These are phyloP conservation scores for Lathamus discolor DNA, from an alignment of 2,113 vertebrate genomes.

Conservation along the genomic window DNA sequence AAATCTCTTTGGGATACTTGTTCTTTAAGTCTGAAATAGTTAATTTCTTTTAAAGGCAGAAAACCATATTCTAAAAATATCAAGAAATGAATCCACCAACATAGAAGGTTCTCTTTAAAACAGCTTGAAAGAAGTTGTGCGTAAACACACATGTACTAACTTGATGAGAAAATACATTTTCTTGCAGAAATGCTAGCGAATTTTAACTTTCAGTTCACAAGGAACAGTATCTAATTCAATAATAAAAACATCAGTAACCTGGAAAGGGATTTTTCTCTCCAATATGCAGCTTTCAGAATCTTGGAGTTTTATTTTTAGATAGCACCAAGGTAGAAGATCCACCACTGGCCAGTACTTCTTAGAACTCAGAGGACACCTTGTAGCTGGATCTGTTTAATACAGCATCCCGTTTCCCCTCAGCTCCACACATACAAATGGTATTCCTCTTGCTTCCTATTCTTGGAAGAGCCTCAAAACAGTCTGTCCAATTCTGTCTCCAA, in stretches of 20 bases:
- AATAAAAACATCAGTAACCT: background rate
- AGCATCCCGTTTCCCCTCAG: background rate
- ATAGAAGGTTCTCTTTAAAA: background rate
- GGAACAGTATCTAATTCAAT: background rate
- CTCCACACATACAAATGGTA: background rate
- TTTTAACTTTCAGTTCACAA: background rate
- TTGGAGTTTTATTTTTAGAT: background rate
- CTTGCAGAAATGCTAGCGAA: background rate
- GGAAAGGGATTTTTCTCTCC: background rate
- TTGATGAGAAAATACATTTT: background rate
- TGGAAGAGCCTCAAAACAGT: background rate
- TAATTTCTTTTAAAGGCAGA: background rate
- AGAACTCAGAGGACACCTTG: background rate
- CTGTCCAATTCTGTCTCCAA: background rate
- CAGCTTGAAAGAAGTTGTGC: background rate
- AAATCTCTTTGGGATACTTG: background rate
- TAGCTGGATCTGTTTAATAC: background rate
- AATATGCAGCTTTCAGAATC: background rate
- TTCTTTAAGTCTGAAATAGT: background rate
- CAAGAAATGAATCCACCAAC: background rate
- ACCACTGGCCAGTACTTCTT: background rate
- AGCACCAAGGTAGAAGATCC: background rate
- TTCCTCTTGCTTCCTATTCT: background rate
- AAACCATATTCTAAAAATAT: slow-evolving; percentile 8
- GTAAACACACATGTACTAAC: background rate